These are phyloP conservation scores for Netelia virgata DNA, from an alignment of 2,888 invertebrate species.

Conservation along the genomic window DNA sequence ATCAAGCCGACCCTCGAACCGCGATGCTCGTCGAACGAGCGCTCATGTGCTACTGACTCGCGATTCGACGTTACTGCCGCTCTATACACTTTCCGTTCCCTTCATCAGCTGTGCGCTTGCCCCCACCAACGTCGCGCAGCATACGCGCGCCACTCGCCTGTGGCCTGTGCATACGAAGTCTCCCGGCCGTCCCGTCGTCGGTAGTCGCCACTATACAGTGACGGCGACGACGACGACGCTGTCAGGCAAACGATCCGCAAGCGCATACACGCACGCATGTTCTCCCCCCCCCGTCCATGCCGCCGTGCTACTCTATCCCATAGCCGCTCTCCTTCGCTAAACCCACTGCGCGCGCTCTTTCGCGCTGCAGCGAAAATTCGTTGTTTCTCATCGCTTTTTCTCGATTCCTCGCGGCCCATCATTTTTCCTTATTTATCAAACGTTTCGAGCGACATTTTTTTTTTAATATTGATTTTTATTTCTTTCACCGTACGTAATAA, in stretches of 20 bases:
- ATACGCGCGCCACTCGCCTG: conserved; percentile 54
- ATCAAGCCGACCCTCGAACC: conserved; percentile 72
- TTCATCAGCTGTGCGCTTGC: conserved; percentile 87
- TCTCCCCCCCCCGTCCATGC: conserved; percentile 69
- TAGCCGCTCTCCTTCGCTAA: conserved; percentile 66
- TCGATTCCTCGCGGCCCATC: too few relatives aligned
- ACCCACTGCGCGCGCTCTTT: too few relatives aligned
- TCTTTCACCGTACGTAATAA: too few relatives aligned
- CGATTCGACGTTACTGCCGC: conserved; percentile 82
- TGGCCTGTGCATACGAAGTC: neutral
- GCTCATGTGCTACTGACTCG: conserved; percentile 84
- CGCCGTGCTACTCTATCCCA: conserved; percentile 37
- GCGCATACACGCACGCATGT: conserved; percentile 81
- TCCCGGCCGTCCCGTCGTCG: neutral
- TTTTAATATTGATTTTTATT: too few relatives aligned
- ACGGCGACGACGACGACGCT: neutral
- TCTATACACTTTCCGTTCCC: conserved; percentile 85
- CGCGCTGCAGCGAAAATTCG: too few relatives aligned
- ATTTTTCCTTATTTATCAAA: too few relatives aligned
- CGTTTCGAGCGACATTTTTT: too few relatives aligned
- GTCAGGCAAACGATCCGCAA: conserved; percentile 74
- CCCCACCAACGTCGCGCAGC: conserved; percentile 75
- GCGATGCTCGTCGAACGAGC: conserved; percentile 84
- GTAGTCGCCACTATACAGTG: neutral
- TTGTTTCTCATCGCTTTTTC: too few relatives aligned